Conservation (phyloP, 2,113 vertebrate genomes). For the Gasterosteus aculeatus region DNA sequence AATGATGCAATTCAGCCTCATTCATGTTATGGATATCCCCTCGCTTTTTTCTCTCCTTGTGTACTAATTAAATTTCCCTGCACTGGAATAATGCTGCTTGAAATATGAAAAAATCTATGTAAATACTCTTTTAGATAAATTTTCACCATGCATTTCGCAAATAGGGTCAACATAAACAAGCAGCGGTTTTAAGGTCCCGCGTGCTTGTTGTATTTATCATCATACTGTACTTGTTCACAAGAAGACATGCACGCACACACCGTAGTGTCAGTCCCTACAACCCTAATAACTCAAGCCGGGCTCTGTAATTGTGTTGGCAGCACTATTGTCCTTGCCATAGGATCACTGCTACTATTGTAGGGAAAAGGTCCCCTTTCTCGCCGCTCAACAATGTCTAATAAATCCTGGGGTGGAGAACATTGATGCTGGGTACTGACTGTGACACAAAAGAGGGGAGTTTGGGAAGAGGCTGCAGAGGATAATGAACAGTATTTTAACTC, state of each 20-base stretch:
- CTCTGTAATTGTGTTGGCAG: slow-evolving; percentile 80
- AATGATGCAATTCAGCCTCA: slow-evolving; percentile 76
- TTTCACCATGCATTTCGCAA: slow-evolving; percentile 45
- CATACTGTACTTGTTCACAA: slow-evolving; percentile 40
- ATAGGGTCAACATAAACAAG: slow-evolving; percentile 53
- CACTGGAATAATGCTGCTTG: slow-evolving; percentile 53
- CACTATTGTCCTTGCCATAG: slow-evolving; percentile 81
- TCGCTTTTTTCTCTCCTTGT: slow-evolving; percentile 67
- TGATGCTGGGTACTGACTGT: slow-evolving; percentile 92
- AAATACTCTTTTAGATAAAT: slow-evolving; percentile 53
- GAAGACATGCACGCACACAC: slow-evolving; percentile 44
- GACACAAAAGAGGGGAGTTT: slow-evolving; percentile 97
- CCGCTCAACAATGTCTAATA: slow-evolving; percentile 92
- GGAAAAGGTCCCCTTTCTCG: slow-evolving; percentile 78
- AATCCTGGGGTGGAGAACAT: slow-evolving; percentile 92
- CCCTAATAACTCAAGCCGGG: slow-evolving; percentile 73
- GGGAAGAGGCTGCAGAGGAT: slow-evolving; percentile 93
- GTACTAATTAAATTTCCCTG: slow-evolving; percentile 69
- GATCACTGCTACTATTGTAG: slow-evolving; percentile 87
- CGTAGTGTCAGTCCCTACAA: slow-evolving; percentile 57
- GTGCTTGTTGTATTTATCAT: slow-evolving; percentile 57
- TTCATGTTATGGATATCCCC: slow-evolving; percentile 75
- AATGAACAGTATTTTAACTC: slow-evolving; percentile 99
- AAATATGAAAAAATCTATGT: slow-evolving; percentile 60
- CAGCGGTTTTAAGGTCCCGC: slow-evolving; percentile 41